These are phyloP conservation scores for Lissocephala sabroskyi DNA, from an alignment of 2,888 invertebrate species.

Conservation along the genomic window DNA sequence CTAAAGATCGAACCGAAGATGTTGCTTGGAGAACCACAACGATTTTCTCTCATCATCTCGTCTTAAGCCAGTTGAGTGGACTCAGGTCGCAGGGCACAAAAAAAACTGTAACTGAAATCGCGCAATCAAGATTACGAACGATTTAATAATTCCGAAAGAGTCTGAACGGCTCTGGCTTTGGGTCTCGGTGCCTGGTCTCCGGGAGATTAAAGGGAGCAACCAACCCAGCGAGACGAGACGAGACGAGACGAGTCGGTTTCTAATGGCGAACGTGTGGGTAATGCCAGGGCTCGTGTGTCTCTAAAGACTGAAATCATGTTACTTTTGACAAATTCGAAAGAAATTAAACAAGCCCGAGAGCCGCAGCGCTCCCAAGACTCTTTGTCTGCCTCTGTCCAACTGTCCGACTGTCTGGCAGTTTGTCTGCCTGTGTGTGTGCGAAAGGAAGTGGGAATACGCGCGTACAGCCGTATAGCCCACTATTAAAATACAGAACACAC, in stretches of 20 bases:
- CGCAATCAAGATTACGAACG: conserved; percentile 61
- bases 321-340: conserved; percentile 56
- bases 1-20: too few relatives aligned
- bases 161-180: conserved; percentile 20
- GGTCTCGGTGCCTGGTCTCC: conserved; percentile 14
- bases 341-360: conserved; percentile 42
- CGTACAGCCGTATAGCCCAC: too few relatives aligned
- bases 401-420: background rate
- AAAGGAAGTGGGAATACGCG: conserved; percentile 51
- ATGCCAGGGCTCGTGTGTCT: background rate
- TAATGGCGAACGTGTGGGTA: conserved; percentile 20
- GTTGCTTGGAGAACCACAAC: too few relatives aligned
- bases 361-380: conserved; percentile 6
- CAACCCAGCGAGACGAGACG: too few relatives aligned
- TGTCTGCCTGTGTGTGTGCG: conserved; percentile 18
- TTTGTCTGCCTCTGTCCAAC: conserved; percentile 7
- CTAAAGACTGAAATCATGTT: conserved; percentile 59
- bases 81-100: background rate
- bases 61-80: too few relatives aligned
- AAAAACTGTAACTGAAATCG: conserved; percentile 30
- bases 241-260: conserved; percentile 44
- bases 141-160: conserved; percentile 60
- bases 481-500: conserved; percentile 64
- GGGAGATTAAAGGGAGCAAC: too few relatives aligned
- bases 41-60: too few relatives aligned